Conservation (phyloP, 2,888 invertebrate genomes). For the Epinotia ramella region DNA sequence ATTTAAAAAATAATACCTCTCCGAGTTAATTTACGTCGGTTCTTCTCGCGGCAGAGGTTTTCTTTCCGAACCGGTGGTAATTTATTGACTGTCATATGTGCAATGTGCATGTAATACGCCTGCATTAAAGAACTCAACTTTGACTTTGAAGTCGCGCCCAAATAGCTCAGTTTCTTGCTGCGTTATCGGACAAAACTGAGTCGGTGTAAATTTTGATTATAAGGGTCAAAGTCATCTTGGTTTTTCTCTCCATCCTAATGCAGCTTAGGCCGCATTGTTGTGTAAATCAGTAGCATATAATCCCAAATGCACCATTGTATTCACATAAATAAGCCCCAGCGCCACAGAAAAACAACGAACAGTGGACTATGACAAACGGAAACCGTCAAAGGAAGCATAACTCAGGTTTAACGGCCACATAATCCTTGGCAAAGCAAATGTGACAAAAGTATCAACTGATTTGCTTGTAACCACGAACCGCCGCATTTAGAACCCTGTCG, state of each 20-base stretch:
- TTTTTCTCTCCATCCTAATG: neutral
- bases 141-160: no score
- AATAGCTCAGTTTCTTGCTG: no score
- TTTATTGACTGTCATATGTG: no score
- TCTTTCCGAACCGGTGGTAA: no score
- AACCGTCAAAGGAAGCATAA: slow-evolving; percentile 47
- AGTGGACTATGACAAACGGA: slow-evolving; percentile 35
- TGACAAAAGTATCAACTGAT: slow-evolving; percentile 19
- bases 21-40: no score
- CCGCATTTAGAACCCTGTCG: neutral
- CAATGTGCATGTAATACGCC: no score
- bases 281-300: slow-evolving; percentile 13
- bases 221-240: neutral
- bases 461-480: neutral
- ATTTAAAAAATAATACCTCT: no score
- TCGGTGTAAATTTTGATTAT: neutral
- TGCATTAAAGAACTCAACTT: no score
- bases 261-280: slow-evolving; percentile 7
- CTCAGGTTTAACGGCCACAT: slow-evolving; percentile 49
- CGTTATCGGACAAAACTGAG: no score
- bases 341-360: neutral
- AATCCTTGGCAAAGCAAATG: slow-evolving; percentile 29
- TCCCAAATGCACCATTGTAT: slow-evolving; percentile 22
- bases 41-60: no score
- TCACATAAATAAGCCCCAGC: slow-evolving; percentile 4